Evolutionary conservation across 2,888 invertebrate species (phyloP), one percentile per base, ranked within the genome.

Genomic region (Trissoscelio sp.): DNA sequence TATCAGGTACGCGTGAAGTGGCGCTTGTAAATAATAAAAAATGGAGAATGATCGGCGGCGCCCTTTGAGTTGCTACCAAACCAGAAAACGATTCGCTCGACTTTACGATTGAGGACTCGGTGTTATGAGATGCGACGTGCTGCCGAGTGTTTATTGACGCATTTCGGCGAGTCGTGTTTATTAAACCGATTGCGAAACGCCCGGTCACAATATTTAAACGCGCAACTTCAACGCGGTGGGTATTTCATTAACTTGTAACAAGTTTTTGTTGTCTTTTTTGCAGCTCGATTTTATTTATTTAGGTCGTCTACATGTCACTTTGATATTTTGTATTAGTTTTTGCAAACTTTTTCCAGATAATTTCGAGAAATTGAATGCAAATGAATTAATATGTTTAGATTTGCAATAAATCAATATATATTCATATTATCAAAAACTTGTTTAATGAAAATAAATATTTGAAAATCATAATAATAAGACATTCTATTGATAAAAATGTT

Each of bases 1-100:
- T 60, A 75, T 75, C 58, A 60, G 37, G 7, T 37, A 57, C 51
- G 44, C 37, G 55, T 53, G 20, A 53, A 58, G 55, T 51, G 67
- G 73, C 64, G 37, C 64, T 64, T 74, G 64, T 55, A 55, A 57
- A 60, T 72, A n/a, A 31, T 31, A 28, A 20, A 48, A 58, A 60
- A 51, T 48, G 7, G 12, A 6, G 60, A 11, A 11, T 0, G 28
- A 12, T 31, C 34, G 60, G 48, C 70, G 70, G 70, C 18, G 22
- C 22, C 20, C 60, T 72, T 72, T 62, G 62, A 62, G 18, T 44
- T 4, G 24, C 12, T 6, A 28, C n/a, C 9, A 22, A 37, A 51
- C 14, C 51, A 51, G 14, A n/a, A n/a, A 66, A 66, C 12, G 48
- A 66, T 51, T 51, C 39, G 3, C 12, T 60, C 42, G 46, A 16